These are phyloP conservation scores for Argyrosomus japonicus DNA, from an alignment of 2,113 vertebrate genomes.

Conservation along the genomic window DNA sequence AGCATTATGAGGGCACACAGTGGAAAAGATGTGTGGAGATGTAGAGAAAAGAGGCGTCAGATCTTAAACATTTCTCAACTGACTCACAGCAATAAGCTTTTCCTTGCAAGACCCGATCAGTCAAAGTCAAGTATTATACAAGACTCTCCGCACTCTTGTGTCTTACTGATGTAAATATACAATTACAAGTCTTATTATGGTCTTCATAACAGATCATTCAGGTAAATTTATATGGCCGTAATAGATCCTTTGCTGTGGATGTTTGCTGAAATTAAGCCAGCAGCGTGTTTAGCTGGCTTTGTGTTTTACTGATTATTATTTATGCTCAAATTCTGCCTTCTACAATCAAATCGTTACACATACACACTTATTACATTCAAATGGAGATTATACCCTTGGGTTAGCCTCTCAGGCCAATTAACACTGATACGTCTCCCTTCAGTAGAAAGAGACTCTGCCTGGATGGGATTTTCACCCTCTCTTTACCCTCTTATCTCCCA, in stretches of 20 bases:
- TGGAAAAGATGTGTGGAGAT: slow-evolving; percentile 21
- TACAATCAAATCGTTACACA: slow-evolving; percentile 22
- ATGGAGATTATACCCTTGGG: slow-evolving; percentile 54
- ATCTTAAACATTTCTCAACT: background rate
- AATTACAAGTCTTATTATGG: background rate
- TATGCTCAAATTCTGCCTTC: slow-evolving; percentile 14
- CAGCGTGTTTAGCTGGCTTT: background rate
- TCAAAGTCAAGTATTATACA: background rate
- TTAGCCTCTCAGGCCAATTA: slow-evolving; percentile 67
- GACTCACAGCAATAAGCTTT: background rate
- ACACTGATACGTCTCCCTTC: slow-evolving; percentile 48
- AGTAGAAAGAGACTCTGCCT: slow-evolving; percentile 31
- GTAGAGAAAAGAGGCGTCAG: background rate
- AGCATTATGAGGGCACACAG: background rate
- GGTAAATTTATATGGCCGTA: background rate
- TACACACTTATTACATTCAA: slow-evolving; percentile 39
- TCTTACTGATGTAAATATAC: background rate
- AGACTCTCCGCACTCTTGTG: background rate
- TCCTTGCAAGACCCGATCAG: background rate
- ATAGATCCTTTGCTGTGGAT: background rate
- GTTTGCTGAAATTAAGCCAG: background rate
- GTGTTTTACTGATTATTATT: slow-evolving; percentile 20
- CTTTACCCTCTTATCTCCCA: slow-evolving; percentile 61
- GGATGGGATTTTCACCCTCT: slow-evolving; percentile 59
- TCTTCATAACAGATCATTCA: background rate